Evolutionary conservation across 1,140 invertebrate genomes (phyloP).

Genomic region (Batillaria attramentaria): DNA sequence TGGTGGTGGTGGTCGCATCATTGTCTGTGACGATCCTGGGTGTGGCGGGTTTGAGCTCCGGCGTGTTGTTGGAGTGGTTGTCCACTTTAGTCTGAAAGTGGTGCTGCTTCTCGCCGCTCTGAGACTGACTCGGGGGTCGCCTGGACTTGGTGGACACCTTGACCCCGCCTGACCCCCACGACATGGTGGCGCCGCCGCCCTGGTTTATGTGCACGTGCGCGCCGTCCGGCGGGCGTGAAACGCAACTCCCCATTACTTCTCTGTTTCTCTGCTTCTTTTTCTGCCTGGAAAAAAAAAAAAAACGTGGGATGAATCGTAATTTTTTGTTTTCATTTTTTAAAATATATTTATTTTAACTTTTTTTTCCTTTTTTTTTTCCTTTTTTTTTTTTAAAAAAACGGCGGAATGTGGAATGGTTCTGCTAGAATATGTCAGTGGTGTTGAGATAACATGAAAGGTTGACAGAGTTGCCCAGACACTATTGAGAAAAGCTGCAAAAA

Average conservation of each 20-base stretch:
- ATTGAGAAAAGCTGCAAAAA: too few relatives aligned
- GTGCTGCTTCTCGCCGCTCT: background rate
- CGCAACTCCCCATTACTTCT: background rate
- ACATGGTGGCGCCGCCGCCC: background rate
- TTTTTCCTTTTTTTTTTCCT: too few relatives aligned
- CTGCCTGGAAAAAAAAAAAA: too few relatives aligned
- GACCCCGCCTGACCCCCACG: background rate
- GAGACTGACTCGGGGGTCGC: background rate
- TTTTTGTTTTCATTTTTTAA: too few relatives aligned
- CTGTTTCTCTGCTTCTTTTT: too few relatives aligned
- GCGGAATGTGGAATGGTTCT: too few relatives aligned
- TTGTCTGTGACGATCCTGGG: background rate
- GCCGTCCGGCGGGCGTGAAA: slow-evolving; percentile 1
- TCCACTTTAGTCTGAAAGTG: background rate
- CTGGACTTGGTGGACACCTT: background rate
- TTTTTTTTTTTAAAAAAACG: too few relatives aligned
- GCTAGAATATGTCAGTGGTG: too few relatives aligned
- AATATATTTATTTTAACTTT: too few relatives aligned
- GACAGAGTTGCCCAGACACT: too few relatives aligned
- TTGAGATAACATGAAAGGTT: too few relatives aligned
- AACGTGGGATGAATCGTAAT: too few relatives aligned
- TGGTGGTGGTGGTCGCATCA: background rate
- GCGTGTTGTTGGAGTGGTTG: background rate
- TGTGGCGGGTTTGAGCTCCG: background rate
- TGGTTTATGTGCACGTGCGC: slow-evolving; percentile 6